Base-by-base conservation (phyloP, 2,113 vertebrate species). In the Cochlearius cochlearius region DNA sequence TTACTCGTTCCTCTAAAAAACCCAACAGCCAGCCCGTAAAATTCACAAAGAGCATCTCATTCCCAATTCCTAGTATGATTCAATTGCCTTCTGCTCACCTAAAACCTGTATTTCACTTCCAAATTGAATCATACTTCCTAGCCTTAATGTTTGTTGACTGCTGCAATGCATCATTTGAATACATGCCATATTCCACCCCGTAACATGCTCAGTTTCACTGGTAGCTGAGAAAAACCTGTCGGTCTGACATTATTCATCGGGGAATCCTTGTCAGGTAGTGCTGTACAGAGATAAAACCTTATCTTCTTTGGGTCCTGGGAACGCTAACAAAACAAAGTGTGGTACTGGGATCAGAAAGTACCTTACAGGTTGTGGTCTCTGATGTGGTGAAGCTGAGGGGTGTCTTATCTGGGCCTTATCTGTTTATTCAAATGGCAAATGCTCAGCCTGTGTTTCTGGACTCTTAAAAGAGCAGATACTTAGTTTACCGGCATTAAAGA, bases 201-300 rank as follows among this genome's bases (percentile, higher is more conserved):
- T 45, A 91, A 91, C 58, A 60, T 68, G 58, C 84, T 94, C 77
- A 56, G 10, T 92, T 94, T 96, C 83, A 87, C 69, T n/a, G 62
- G 73, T 29, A 85, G 49, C 77, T 91, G 80, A 96, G 86, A 87
- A 92, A 94, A 95, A 66, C 55, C 55, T 90, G 83, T 39, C 38
- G 2, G 16, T 68, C 38, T 85, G 84, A 86, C 66, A 85, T 91
- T 72, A 94, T 89, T 87, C 94, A 91, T 68, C 1, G 6, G 62
- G 68, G 49, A 92, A 95, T 87, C 80, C 64, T 78, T 78, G 80
- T 68, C 76, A 91, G 53, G 78, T 91, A 89, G 52, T 60, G 30
- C 25, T 53, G 45, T 58, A 68, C 1, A 2, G 83, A 89, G 55
- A 94, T 36, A 76, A 81, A 71, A 59, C 64, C 5, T 90, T 63